These are phyloP conservation scores for Candidula unifasciata DNA, from an alignment of 2,888 invertebrate species.

Conservation along the genomic window DNA sequence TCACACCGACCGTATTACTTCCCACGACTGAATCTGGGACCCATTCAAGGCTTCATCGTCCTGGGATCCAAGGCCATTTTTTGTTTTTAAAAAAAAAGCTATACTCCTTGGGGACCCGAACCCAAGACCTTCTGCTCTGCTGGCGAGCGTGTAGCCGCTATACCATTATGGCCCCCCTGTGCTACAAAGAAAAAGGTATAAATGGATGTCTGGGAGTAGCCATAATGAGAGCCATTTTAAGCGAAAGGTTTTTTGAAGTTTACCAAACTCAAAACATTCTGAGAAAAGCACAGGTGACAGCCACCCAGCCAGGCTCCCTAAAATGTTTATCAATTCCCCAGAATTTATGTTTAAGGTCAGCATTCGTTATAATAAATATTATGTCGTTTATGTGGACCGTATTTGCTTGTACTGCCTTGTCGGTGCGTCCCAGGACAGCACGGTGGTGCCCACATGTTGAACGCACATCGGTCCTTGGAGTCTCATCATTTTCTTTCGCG, in stretches of 20 bases:
- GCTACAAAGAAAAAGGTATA: too few species aligned
- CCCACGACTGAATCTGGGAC: too few species aligned
- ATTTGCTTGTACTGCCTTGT: constrained; percentile 54
- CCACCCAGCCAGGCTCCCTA: constrained; percentile 53
- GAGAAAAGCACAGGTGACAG: constrained; percentile 6
- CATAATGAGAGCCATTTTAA: too few species aligned
- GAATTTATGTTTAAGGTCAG: constrained; percentile 60
- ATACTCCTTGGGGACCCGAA: too few species aligned
- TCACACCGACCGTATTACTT: too few species aligned
- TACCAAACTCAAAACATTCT: not conserved
- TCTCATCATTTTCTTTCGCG: constrained; percentile 21
- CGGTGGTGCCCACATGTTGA: constrained; percentile 29
- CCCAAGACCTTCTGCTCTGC: too few species aligned
- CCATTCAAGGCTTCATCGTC: too few species aligned
- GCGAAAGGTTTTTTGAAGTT: not conserved
- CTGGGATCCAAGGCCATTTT: too few species aligned
- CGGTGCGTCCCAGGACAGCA: constrained; percentile 17
- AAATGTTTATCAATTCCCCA: constrained; percentile 46
- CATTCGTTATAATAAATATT: constrained; percentile 60
- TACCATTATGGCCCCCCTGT: too few species aligned
- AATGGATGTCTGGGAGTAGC: too few species aligned
- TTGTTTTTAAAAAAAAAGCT: too few species aligned
- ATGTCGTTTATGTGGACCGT: constrained; percentile 55
- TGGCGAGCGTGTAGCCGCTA: too few species aligned
- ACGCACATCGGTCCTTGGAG: constrained; percentile 19